Evolutionary conservation across 2,113 vertebrate species (phyloP).

Genomic region (Baryphthengus martii): DNA sequence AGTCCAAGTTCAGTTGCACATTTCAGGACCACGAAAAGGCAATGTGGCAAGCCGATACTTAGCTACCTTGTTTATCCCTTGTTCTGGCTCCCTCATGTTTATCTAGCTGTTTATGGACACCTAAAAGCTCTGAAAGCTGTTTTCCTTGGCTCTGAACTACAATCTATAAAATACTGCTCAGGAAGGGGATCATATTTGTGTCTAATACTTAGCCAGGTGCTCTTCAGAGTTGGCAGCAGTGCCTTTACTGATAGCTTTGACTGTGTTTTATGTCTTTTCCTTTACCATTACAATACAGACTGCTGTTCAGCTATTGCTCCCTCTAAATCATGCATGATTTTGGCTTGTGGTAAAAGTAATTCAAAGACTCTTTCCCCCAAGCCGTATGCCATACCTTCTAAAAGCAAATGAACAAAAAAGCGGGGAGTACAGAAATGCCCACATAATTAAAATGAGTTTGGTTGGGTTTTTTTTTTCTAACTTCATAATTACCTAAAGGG

Average conservation of each 20-base stretch:
- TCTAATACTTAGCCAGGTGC: constrained; percentile 74
- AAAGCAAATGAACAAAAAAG: not conserved
- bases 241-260: constrained; percentile 33
- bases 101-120: constrained; percentile 75
- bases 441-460: not conserved
- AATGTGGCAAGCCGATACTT: constrained; percentile 49
- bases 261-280: constrained; percentile 53
- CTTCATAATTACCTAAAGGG: not conserved
- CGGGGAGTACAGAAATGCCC: not conserved
- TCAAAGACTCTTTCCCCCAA: not conserved
- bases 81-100: constrained; percentile 63
- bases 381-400: not conserved
- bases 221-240: constrained; percentile 65
- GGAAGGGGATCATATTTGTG: constrained; percentile 71
- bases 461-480: not conserved
- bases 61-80: constrained; percentile 66
- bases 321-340: constrained; percentile 4
- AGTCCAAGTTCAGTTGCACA: not conserved
- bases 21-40: not conserved
- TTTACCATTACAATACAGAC: constrained; percentile 19
- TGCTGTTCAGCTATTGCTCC: not conserved
- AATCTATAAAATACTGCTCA: constrained; percentile 69
- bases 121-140: constrained; percentile 74
- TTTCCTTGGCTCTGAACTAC: constrained; percentile 76
- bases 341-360: not conserved